phyloP scores from a whole-genome alignment of 2,797 vertebrate genomes.

The Lacerta viridis region DNA sequence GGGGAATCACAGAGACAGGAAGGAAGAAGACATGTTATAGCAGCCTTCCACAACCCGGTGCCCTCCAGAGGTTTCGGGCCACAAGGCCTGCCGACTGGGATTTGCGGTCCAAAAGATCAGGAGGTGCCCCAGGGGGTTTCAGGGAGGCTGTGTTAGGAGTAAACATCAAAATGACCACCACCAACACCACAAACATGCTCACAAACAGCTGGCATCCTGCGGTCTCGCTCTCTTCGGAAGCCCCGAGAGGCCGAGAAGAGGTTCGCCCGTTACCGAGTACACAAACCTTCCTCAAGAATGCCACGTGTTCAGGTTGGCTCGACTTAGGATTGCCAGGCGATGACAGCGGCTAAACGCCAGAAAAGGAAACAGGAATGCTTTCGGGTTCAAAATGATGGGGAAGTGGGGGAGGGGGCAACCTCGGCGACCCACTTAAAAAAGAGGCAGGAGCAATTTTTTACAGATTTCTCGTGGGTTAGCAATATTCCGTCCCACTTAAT shows the following conservation, averaged over 20 bases:
- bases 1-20: conserved; percentile 66
- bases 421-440: conserved; percentile 24
- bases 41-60: background rate
- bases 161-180: background rate
- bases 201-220: conserved; percentile 52
- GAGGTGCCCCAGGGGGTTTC: background rate
- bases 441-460: conserved; percentile 25
- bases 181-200: background rate
- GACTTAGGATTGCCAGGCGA: background rate
- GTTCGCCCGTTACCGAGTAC: rapidly evolving
- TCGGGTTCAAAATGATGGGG: background rate
- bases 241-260: rapidly evolving
- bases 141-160: background rate
- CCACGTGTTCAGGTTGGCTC: background rate
- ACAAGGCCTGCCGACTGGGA: background rate
- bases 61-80: background rate
- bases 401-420: background rate
- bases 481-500: background rate
- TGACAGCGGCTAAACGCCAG: background rate
- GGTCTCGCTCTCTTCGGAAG: background rate
- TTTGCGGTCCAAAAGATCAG: background rate
- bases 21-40: conserved; percentile 56
- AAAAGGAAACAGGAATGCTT: background rate
- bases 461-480: conserved; percentile 6
- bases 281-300: conserved; percentile 27